A percentile compares a stretch with the other conserved stretches of the same genome.
Conservation (phyloP, 2,888 invertebrate species). For the Orthosia incerta region DNA sequence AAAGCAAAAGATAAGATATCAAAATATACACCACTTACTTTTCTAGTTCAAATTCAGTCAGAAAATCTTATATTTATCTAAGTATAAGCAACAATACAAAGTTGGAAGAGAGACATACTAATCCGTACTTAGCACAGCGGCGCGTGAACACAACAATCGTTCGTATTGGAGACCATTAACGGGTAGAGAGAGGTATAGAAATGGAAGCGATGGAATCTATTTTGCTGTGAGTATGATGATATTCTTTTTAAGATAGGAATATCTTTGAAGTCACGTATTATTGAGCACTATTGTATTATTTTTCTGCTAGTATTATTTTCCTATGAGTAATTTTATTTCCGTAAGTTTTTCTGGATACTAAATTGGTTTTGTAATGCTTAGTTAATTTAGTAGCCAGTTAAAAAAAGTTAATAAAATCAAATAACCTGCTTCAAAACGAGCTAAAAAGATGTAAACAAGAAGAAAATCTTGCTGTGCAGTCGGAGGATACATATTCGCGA, state of each 20-base stretch:
- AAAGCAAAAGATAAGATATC: no score
- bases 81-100: conserved; percentile 15
- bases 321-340: background rate
- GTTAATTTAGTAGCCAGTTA: no score
- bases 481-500: no score
- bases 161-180: conserved; percentile 29
- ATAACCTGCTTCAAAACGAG: no score
- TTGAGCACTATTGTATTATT: background rate
- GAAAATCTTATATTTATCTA: background rate
- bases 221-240: background rate
- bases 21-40: background rate
- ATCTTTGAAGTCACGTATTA: background rate
- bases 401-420: no score
- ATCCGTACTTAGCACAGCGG: conserved; percentile 39
- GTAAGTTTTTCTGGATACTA: no score
- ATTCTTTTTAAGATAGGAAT: background rate
- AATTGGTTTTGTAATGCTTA: no score
- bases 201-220: conserved; percentile 11
- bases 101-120: conserved; percentile 9
- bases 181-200: conserved; percentile 13
- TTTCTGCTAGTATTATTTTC: background rate
- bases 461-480: no score
- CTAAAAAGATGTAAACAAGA: no score
- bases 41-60: background rate
- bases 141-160: conserved; percentile 32